A percentile compares a stretch with the other conserved stretches of the same genome.
These are phyloP conservation scores for Muschampia plurimacula DNA, from an alignment of 2,888 invertebrate species.

Conservation along the genomic window DNA sequence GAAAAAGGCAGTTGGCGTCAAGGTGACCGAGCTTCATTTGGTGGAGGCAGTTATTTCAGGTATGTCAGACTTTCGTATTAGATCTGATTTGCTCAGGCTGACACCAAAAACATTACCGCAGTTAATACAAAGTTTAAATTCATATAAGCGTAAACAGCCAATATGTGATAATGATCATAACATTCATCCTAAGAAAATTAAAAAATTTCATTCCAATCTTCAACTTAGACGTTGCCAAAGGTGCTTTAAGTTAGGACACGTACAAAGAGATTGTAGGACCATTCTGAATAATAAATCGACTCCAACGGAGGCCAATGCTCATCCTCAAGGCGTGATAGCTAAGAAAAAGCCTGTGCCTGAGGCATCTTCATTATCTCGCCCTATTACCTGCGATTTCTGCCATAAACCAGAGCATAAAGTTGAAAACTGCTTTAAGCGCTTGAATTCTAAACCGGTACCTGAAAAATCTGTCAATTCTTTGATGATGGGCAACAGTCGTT, in stretches of 20 bases:
- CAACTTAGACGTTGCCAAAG: neutral
- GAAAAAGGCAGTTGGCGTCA: neutral
- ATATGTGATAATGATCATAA: neutral
- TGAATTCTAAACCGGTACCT: neutral
- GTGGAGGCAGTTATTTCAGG: neutral
- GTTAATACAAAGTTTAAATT: neutral
- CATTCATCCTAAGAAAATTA: neutral
- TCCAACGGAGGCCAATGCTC: neutral
- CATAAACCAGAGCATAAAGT: neutral
- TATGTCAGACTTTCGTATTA: neutral
- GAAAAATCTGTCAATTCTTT: neutral
- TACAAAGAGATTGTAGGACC: neutral
- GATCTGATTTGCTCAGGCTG: neutral
- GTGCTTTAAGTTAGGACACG: neutral
- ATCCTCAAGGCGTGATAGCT: neutral
- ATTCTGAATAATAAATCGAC: neutral
- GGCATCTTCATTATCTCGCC: neutral
- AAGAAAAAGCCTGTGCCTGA: neutral
- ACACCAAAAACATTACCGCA: conserved; percentile 1
- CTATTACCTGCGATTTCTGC: neutral
- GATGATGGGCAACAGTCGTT: neutral
- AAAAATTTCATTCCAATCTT: neutral
- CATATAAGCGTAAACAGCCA: neutral
- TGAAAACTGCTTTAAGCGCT: neutral
- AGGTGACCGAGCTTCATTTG: neutral